A percentile compares a stretch with the other conserved stretches of the same genome.
These are phyloP conservation scores for Chironex yamaguchii DNA, from an alignment of 30 jellyfish, hydroid and myxozoan genomes.

Conservation along the genomic window DNA sequence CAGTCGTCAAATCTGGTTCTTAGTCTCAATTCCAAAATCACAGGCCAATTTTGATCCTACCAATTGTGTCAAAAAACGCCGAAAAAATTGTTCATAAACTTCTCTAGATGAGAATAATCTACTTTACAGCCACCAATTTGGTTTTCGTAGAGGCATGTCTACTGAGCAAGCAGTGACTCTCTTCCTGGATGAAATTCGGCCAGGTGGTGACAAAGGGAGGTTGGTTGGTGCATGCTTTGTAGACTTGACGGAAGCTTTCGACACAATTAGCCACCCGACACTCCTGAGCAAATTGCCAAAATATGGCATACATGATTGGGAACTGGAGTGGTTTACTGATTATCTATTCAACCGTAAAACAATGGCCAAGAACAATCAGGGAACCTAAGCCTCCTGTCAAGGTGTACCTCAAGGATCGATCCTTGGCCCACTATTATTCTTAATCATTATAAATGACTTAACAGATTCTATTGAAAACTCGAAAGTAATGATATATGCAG, in stretches of 20 bases:
- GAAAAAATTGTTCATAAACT: conserved; percentile 13
- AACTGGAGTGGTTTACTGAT: conserved; percentile 7
- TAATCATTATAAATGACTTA: conserved; percentile 45
- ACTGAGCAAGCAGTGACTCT: conserved; percentile 11
- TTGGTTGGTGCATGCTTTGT: conserved; percentile 41
- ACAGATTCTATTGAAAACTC: conserved; percentile 43
- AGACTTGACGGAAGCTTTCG: conserved; percentile 11
- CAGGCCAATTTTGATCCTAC: conserved; percentile 26
- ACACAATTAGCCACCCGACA: background rate
- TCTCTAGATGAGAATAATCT: conserved; percentile 42
- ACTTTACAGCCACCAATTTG: conserved; percentile 44
- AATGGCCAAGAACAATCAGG: conserved; percentile 27
- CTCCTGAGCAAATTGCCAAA: background rate
- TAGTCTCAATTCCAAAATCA: too few species aligned
- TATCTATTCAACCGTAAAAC: conserved; percentile 8
- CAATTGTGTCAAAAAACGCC: conserved; percentile 26
- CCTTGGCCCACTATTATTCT: conserved; percentile 68
- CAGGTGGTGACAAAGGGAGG: conserved; percentile 55
- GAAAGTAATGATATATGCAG: conserved; percentile 39
- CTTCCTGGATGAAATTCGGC: conserved; percentile 37
- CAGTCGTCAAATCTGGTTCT: too few species aligned
- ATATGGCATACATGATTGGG: background rate
- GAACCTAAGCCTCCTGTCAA: conserved; percentile 45
- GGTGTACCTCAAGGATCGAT: conserved; percentile 65
- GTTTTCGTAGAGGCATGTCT: conserved; percentile 6